Evolutionary conservation across 2,113 vertebrate genomes (phyloP).

Genomic region (Lontra canadensis): DNA sequence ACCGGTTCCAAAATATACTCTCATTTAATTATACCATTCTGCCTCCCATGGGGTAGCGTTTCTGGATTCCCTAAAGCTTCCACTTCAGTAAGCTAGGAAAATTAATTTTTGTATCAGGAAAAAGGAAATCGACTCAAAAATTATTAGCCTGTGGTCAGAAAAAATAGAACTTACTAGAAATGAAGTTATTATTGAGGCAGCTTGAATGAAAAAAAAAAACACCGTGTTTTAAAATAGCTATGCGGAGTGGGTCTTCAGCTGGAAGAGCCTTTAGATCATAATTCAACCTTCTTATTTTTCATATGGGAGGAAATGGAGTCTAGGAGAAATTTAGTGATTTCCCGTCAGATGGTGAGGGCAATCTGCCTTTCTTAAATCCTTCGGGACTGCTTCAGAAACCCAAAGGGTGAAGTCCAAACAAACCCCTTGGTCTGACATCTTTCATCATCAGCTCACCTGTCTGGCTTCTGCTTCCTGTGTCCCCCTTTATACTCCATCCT

Average conservation of each 20-base stretch:
- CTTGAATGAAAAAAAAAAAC: conserved; percentile 22
- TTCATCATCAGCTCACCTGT: not conserved
- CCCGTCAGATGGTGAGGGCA: not conserved
- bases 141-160: not conserved
- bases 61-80: not conserved
- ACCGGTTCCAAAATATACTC: not conserved
- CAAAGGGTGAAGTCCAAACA: not conserved
- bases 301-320: not conserved
- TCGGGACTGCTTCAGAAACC: not conserved
- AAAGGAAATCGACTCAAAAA: conserved; percentile 10
- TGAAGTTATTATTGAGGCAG: not conserved
- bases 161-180: conserved; percentile 44
- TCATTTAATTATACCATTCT: conserved; percentile 2
- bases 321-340: not conserved
- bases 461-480: not conserved
- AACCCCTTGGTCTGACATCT: not conserved
- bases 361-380: not conserved
- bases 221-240: not conserved
- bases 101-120: not conserved
- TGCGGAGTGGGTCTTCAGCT: not conserved
- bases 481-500: not conserved
- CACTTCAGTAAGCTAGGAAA: conserved; percentile 5
- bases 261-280: not conserved
- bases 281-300: not conserved
- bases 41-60: not conserved